Conservation (phyloP, 2,888 invertebrate genomes). For the Drosophila neonasuta region DNA sequence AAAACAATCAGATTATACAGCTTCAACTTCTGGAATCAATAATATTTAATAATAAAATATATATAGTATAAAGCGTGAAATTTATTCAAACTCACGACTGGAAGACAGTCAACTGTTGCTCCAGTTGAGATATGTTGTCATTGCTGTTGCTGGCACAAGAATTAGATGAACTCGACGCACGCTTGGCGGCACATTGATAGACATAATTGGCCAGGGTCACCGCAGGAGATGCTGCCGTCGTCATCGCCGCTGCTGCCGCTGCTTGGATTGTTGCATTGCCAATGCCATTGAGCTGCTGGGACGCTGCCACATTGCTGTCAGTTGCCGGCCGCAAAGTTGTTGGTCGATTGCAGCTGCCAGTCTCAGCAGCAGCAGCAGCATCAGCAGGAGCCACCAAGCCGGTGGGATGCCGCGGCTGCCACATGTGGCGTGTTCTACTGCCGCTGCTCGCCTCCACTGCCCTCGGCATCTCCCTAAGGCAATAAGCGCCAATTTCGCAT, state of each 20-base stretch:
- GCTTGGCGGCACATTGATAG: constrained; percentile 52
- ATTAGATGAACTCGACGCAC: constrained; percentile 23
- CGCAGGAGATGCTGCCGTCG: constrained; percentile 13
- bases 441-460: neutral
- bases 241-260: too few relatives aligned
- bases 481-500: constrained; percentile 34
- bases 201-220: constrained; percentile 48
- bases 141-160: neutral
- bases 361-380: neutral
- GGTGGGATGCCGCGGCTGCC: constrained; percentile 43
- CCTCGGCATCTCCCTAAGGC: constrained; percentile 29
- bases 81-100: neutral
- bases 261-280: constrained; percentile 12
- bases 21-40: neutral
- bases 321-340: constrained; percentile 27
- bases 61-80: neutral
- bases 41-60: constrained; percentile 14
- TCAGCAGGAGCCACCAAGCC: neutral
- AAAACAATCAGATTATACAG: neutral
- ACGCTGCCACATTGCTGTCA: constrained; percentile 28
- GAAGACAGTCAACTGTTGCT: constrained; percentile 27
- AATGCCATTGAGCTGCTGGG: neutral
- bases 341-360: constrained; percentile 41
- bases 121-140: constrained; percentile 5
- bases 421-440: constrained; percentile 47